A percentile compares a stretch with the other conserved stretches of the same genome.
These are phyloP conservation scores for Pseudomyrmex concolor DNA, from an alignment of 1,140 invertebrate species.

Conservation along the genomic window DNA sequence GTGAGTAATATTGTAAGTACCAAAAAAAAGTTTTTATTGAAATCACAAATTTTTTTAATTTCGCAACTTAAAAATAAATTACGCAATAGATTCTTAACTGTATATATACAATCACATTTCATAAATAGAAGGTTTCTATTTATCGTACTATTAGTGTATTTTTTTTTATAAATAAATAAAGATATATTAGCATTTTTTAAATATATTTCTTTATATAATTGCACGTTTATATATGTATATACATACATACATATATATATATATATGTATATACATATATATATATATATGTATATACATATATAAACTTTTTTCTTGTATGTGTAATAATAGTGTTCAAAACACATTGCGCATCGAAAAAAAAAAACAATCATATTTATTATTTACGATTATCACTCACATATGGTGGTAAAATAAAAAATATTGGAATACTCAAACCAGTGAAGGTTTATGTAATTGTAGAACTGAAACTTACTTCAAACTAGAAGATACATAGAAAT, in stretches of 20 bases:
- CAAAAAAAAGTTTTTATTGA: background rate
- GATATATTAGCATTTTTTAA: too few species aligned
- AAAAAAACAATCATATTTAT: background rate
- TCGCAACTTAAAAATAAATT: conserved; percentile 8
- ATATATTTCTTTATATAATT: too few species aligned
- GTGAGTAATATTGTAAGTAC: background rate
- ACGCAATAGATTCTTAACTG: background rate
- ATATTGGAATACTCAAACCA: background rate
- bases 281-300: too few species aligned
- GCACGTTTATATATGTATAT: too few species aligned
- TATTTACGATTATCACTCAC: conserved; percentile 51
- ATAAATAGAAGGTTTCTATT: background rate
- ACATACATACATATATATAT: too few species aligned
- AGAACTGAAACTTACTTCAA: conserved; percentile 12
- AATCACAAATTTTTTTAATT: background rate
- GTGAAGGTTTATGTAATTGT: conserved; percentile 26
- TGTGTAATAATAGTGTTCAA: too few species aligned
- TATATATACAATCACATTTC: conserved; percentile 8
- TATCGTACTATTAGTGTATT: conserved; percentile 4
- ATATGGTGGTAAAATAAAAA: conserved; percentile 39
- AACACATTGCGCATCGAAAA: background rate
- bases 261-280: too few species aligned
- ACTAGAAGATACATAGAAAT: conserved; percentile 22
- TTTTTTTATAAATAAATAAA: conserved; percentile 22
- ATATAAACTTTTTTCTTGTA: too few species aligned